Percentiles rank a stretch among this genome's conserved stretches.
Evolutionary conservation across 1,140 invertebrate species (phyloP).

Genomic region (Cephus cinctus): DNA sequence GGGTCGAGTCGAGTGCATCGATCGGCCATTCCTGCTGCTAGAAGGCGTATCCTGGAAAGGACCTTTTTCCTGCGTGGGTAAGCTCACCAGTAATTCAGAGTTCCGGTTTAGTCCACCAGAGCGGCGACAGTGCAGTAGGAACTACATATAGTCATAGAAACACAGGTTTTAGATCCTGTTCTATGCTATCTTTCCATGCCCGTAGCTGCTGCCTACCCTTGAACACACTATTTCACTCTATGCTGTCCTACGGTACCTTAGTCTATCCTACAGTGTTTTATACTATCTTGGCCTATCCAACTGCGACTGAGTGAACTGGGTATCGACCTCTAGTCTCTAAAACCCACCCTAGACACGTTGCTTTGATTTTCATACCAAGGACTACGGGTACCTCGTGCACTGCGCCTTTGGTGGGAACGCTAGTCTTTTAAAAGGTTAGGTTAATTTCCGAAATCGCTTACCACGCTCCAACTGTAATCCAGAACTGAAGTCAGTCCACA

Average conservation of each 20-base stretch:
- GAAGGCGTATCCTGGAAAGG: too few relatives aligned
- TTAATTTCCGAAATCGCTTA: slow-evolving; percentile 18
- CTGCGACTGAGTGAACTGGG: slow-evolving; percentile 30
- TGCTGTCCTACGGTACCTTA: slow-evolving; percentile 10
- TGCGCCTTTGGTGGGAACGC: too few relatives aligned
- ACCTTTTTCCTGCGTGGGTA: too few relatives aligned
- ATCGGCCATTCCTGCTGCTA: too few relatives aligned
- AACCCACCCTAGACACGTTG: too few relatives aligned
- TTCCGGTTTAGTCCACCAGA: slow-evolving; percentile 42
- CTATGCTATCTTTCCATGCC: too few relatives aligned
- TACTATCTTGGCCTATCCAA: slow-evolving; percentile 30
- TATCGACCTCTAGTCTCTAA: slow-evolving; percentile 45
- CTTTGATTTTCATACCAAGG: slow-evolving; percentile 6
- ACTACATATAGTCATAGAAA: slow-evolving; percentile 1
- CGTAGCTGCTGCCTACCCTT: too few relatives aligned
- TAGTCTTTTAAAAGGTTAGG: slow-evolving; percentile 17
- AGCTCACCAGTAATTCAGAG: slow-evolving; percentile 43
- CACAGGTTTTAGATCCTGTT: too few relatives aligned
- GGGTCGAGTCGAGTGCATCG: too few relatives aligned
- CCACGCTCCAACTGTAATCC: background rate
- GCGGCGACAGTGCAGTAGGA: slow-evolving; percentile 26
- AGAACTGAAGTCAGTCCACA: background rate
- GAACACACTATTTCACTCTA: background rate
- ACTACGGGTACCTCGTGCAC: too few relatives aligned
- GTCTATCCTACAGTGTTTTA: slow-evolving; percentile 25